Evolutionary conservation across 1,140 invertebrate genomes (phyloP), one percentile per base, ranked within the genome.

Genomic region (Drosophila persimilis): DNA sequence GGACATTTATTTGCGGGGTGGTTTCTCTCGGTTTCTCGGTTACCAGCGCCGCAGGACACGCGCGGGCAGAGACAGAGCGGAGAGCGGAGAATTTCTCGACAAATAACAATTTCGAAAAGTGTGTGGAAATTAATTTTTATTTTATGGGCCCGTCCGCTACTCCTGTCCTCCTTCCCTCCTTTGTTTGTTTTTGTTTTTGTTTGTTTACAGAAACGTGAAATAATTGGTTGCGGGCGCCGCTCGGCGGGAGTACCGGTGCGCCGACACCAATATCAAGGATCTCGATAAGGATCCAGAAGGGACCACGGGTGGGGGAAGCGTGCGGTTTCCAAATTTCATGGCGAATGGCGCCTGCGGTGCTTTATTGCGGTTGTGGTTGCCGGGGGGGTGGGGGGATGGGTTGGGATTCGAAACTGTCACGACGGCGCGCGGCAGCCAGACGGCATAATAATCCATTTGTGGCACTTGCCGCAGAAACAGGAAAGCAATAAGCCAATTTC

Each of bases 91-190:
- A 86, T 75, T 77, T 66, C 81, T 70, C 62, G 65, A 77, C 77
- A 86, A 88, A 86, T 86, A 86, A 72, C 81, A 61, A 86, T 86
- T 86, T 86, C 47, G 60, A 13, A 39, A 39, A 39, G 35, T 39
- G 53, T 77, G 81, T 77, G 61, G 81, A 86, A 86, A 86, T 86
- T 81, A 86, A 86, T 86, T 88, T 85, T 88, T 88, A 88, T 86
- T 88, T 86, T 75, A 88, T 86, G 83, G 11, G 11, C 35, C 35
- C 35, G 11, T 39, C 7, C 8, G 7, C 29, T 35, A 0, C 31
- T 35, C 31, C 9, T 35, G 11, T 1, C 24, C 5, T 39, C 11
- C 1, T 67, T 65, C 3, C 24, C 5, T 39, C 11, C 1, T 67
- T 65, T 50, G 59, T 62, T 57, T 64, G 72, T 20, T 20, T 55